Percentiles rank a stretch among this genome's conserved stretches.
Evolutionary conservation across 2,113 vertebrate genomes (phyloP).

Genomic region (Anguilla japonica): DNA sequence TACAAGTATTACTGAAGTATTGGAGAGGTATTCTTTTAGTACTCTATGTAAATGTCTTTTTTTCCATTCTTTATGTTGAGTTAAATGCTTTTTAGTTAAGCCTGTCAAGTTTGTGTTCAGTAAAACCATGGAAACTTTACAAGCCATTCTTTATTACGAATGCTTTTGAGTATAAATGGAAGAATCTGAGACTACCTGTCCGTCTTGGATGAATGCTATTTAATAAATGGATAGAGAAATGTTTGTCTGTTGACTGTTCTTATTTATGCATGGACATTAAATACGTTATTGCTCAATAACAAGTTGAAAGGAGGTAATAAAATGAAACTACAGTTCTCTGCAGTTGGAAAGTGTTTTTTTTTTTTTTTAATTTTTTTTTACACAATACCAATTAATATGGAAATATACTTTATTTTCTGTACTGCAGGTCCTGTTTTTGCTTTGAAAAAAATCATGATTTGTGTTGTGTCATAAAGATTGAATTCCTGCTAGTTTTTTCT

Average conservation of each 20-base stretch:
- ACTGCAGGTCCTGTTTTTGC: too few species aligned
- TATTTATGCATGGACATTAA: not conserved
- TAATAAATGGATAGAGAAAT: constrained; percentile 86
- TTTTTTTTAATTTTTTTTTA: not conserved
- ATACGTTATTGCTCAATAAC: not conserved
- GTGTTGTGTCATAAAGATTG: too few species aligned
- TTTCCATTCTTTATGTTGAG: constrained; percentile 83
- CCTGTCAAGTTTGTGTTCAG: constrained; percentile 87
- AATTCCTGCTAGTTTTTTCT: too few species aligned
- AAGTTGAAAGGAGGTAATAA: not conserved
- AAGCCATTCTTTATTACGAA: constrained; percentile 96
- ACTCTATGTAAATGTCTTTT: constrained; percentile 84
- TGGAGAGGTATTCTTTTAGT: constrained; percentile 58
- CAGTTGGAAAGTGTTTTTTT: too few species aligned
- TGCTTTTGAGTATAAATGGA: constrained; percentile 81
- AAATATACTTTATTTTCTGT: too few species aligned
- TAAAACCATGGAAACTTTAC: constrained; percentile 97
- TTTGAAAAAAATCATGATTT: too few species aligned
- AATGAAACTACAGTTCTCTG: not conserved
- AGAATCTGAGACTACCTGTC: constrained; percentile 80
- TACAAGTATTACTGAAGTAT: constrained; percentile 59
- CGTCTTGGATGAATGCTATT: constrained; percentile 87
- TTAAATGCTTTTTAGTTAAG: constrained; percentile 77
- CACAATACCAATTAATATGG: too few species aligned
- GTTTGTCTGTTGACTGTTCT: not conserved